Evolutionary conservation across 2,113 vertebrate genomes (phyloP).

Genomic region (Gallinago paraguaiae): DNA sequence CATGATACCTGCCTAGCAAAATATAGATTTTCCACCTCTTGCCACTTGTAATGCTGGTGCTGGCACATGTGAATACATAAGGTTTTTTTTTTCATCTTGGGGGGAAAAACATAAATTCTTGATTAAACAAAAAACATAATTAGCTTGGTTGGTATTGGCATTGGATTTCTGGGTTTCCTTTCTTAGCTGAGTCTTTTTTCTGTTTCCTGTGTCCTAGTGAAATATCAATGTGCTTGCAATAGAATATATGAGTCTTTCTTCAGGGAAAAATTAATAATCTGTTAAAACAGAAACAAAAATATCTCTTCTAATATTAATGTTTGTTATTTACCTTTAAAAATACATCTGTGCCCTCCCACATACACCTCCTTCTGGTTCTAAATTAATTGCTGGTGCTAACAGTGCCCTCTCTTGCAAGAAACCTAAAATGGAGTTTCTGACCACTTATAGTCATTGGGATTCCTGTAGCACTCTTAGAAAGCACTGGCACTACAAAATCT

Average conservation of each 20-base stretch:
- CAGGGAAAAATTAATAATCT: slow-evolving; percentile 14
- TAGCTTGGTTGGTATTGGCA: not conserved
- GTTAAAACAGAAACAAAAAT: slow-evolving; percentile 52
- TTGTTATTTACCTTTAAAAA: slow-evolving; percentile 54
- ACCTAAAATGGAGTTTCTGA: slow-evolving; percentile 48
- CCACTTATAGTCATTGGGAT: not conserved
- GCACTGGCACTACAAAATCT: not conserved
- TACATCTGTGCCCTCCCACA: not conserved
- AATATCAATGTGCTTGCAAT: slow-evolving; percentile 4
- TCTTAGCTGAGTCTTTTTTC: not conserved
- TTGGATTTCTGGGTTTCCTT: not conserved
- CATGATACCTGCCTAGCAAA: not conserved
- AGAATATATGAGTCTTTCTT: not conserved
- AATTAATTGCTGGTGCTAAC: slow-evolving; percentile 48
- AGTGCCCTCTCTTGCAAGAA: slow-evolving; percentile 57
- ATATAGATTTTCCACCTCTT: not conserved
- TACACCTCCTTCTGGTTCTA: slow-evolving; percentile 6
- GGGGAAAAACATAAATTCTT: not conserved
- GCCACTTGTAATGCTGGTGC: not conserved
- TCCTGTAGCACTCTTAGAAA: not conserved
- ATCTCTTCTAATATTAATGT: slow-evolving; percentile 41
- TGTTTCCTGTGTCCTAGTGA: not conserved
- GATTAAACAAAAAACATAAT: not conserved
- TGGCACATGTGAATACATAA: not conserved
- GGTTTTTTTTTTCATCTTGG: not conserved